Percentiles rank a stretch among this genome's conserved stretches.
phyloP scores from a whole-genome alignment of 1,140 invertebrate species.

The Antheraea mylitta region DNA sequence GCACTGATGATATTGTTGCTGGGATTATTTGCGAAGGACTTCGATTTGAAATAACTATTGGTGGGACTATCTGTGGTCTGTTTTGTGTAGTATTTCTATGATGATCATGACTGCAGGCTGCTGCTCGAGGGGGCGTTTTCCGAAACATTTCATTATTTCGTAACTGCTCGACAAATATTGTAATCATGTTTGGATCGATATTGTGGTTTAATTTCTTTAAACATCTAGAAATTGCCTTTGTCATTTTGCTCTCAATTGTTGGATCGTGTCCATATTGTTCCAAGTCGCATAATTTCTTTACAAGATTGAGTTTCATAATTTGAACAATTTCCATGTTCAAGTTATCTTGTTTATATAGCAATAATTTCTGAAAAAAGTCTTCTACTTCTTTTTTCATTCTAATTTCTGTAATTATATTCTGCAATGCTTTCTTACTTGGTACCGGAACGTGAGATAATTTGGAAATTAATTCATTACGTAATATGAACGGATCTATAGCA shows the following conservation, averaged over 20 bases:
- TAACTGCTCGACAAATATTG: conserved; percentile 33
- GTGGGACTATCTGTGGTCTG: neutral
- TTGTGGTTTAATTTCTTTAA: conserved; percentile 31
- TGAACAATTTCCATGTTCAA: conserved; percentile 16
- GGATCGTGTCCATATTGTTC: conserved; percentile 30
- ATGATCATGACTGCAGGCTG: neutral
- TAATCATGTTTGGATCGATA: conserved; percentile 24
- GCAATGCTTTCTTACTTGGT: conserved; percentile 25
- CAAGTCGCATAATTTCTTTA: conserved; percentile 35
- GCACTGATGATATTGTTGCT: neutral
- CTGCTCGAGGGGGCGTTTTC: conserved; percentile 15
- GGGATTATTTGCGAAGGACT: neutral
- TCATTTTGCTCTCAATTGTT: conserved; percentile 34
- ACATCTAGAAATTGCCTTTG: conserved; percentile 32
- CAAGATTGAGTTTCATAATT: conserved; percentile 33
- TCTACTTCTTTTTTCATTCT: conserved; percentile 38
- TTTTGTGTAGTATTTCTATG: neutral
- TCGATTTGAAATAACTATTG: neutral
- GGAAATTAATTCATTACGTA: conserved; percentile 40
- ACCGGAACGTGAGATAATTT: conserved; percentile 40
- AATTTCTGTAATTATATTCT: conserved; percentile 42
- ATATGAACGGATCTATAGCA: conserved; percentile 27
- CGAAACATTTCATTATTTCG: conserved; percentile 28
- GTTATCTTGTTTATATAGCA: conserved; percentile 17
- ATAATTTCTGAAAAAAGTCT: conserved; percentile 35